These are phyloP conservation scores for Fopius arisanus DNA, from an alignment of 1,140 invertebrate genomes.

Conservation along the genomic window DNA sequence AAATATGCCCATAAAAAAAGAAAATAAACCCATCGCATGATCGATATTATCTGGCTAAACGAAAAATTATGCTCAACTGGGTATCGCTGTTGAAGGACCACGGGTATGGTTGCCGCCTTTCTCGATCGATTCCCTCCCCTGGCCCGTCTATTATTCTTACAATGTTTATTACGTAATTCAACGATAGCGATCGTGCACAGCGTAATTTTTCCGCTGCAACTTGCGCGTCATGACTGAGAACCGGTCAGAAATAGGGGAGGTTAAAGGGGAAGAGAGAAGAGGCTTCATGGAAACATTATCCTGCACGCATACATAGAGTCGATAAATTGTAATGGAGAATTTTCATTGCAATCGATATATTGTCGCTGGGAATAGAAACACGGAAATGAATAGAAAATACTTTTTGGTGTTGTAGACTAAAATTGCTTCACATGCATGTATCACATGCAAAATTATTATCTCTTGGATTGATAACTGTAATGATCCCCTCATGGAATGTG, in stretches of 20 bases:
- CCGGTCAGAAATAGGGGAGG: neutral
- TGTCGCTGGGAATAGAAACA: neutral
- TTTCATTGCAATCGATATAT: neutral
- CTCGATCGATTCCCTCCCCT: slow-evolving; percentile 18
- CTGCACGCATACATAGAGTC: neutral
- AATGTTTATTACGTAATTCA: slow-evolving; percentile 32
- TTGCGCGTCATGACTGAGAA: slow-evolving; percentile 6
- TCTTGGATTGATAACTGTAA: no score
- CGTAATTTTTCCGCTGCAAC: slow-evolving; percentile 29
- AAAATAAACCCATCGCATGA: slow-evolving; percentile 26
- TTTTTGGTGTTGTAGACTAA: neutral
- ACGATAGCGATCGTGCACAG: slow-evolving; percentile 26
- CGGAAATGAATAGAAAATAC: no score
- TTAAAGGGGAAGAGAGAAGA: neutral
- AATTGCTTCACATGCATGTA: no score
- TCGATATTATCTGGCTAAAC: slow-evolving; percentile 34
- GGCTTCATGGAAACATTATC: neutral
- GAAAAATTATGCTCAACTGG: slow-evolving; percentile 34
- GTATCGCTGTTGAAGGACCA: neutral
- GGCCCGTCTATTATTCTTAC: slow-evolving; percentile 31
- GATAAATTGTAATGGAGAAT: slow-evolving; percentile 15
- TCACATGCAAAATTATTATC: no score
- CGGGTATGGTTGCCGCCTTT: neutral
- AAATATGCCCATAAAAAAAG: neutral
- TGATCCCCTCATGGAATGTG: no score